Evolutionary conservation across 2,888 invertebrate species (phyloP).

Genomic region (Hyppa rectilinea): DNA sequence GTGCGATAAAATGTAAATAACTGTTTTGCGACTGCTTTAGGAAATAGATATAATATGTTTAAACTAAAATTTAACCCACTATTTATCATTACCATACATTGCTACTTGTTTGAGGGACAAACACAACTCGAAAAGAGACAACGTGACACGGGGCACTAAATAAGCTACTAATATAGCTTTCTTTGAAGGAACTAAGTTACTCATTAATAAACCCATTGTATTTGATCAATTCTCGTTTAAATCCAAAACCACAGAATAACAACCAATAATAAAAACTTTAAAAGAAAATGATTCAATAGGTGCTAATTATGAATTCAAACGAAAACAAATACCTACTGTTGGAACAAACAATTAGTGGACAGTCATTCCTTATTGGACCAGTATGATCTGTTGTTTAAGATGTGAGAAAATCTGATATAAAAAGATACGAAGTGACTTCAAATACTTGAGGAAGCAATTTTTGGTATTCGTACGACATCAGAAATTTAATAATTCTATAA

Average conservation of each 20-base stretch:
- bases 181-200: not conserved
- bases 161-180: not conserved
- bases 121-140: constrained; percentile 1
- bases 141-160: constrained; percentile 18
- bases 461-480: not conserved
- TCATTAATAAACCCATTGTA: constrained; percentile 6
- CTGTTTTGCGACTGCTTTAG: too few species aligned
- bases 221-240: not conserved
- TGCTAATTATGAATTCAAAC: constrained; percentile 51
- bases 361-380: constrained; percentile 40
- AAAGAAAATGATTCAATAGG: constrained; percentile 43
- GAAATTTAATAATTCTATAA: not conserved
- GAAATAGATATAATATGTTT: not conserved
- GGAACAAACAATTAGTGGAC: constrained; percentile 20
- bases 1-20: not conserved
- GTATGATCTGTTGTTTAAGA: not conserved
- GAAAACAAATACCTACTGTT: constrained; percentile 31
- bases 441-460: not conserved
- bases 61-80: constrained; percentile 2
- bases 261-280: constrained; percentile 11
- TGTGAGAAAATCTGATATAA: not conserved
- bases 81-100: constrained; percentile 5
- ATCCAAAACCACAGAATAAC: constrained; percentile 15
- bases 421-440: not conserved
- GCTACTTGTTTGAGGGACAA: not conserved